These are phyloP conservation scores for Ctenosaura bakeri DNA, from an alignment of 2,797 vertebrate species.

Conservation along the genomic window DNA sequence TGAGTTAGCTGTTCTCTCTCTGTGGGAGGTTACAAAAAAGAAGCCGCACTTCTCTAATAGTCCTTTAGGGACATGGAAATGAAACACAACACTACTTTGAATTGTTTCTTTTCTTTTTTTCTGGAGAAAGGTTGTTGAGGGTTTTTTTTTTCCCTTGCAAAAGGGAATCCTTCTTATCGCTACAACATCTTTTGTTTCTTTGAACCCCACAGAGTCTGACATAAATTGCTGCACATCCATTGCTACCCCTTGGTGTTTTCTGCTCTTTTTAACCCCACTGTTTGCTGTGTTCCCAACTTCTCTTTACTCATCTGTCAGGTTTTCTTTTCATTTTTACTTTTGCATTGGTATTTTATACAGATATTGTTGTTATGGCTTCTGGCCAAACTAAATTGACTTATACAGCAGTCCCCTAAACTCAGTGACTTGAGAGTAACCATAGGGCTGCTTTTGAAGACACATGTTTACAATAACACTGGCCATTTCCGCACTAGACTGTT, in stretches of 20 bases:
- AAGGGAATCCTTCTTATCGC: too few species aligned
- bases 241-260: not conserved
- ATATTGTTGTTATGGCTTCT: not conserved
- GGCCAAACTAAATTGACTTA: not conserved
- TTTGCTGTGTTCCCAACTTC: not conserved
- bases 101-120: not conserved
- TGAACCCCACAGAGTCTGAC: not conserved
- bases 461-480: too few species aligned
- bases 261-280: not conserved
- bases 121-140: not conserved
- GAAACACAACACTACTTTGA: not conserved
- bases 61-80: not conserved
- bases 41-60: not conserved
- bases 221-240: too few species aligned
- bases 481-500: too few species aligned
- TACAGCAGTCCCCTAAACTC: not conserved
- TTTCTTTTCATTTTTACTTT: not conserved
- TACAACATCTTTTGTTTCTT: slow-evolving; percentile 4
- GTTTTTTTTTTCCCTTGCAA: not conserved
- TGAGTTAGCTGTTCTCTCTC: slow-evolving; percentile 20
- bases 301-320: not conserved
- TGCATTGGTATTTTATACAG: not conserved
- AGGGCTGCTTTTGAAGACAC: not conserved
- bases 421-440: not conserved
- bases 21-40: not conserved